Evolutionary conservation across 2,888 invertebrate genomes (phyloP), one percentile per base, ranked within the genome.

Genomic region (Subacronicta megacephala): DNA sequence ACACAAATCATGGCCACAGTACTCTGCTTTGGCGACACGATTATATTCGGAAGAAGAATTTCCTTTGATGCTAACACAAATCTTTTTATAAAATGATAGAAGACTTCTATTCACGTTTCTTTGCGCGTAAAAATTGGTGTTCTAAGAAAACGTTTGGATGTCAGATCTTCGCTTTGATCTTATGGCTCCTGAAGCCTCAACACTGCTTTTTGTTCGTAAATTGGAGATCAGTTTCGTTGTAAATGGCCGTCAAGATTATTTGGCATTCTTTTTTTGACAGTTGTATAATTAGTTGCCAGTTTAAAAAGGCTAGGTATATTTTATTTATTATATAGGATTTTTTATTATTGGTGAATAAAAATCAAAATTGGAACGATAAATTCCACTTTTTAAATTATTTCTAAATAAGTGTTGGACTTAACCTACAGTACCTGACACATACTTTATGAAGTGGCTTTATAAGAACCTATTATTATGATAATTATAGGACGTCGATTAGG

Each of bases 51-150:
- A 9, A 56, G 58, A 44, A 57, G 69, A 74, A 66, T 58, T 64
- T 59, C 62, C 62, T 75, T 77, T 71, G 73, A 73, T 61, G 69
- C 46, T 65, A 54, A 69, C 56, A 66, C 46, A 66, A 75, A 68
- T 78, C 68, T 78, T 70, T 71, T 69, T 62, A 62, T 64, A 73
- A n/a, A 79, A 71, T 68, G 67, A 59, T 62, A 49, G 50, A 65
- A 68, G 62, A 52, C 49, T 55, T 62, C 56, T 37, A 64, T 75
- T 78, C 64, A 58, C 61, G 74, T 71, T 52, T 55, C 49, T 41
- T 61, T 65, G 57, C 45, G 77, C 78, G 76, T 75, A 76, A 71
- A 77, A 78, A 79, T 76, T 71, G 74, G 70, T 72, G 52, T 59
- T 54, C 54, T 62, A 62, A 65, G 59, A 62, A 63, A 66, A 67